Evolutionary conservation across 2,888 invertebrate genomes (phyloP).

Genomic region (Odontothrips loti): DNA sequence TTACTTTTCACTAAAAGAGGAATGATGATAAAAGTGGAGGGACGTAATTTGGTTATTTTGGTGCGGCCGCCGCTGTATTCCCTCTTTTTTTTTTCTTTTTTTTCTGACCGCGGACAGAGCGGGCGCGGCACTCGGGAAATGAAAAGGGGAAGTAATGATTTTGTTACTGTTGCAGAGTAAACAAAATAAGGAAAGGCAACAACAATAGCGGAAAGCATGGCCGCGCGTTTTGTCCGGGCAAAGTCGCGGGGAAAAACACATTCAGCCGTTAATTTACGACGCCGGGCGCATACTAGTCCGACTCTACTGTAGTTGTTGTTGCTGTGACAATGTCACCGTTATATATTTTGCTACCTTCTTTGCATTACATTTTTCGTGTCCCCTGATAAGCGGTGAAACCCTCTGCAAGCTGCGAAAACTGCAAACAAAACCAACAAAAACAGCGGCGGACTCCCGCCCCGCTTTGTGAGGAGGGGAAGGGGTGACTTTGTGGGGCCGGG

Average conservation of each 20-base stretch:
- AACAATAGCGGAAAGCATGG: neutral
- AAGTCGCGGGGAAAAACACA: constrained; percentile 5
- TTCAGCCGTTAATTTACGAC: constrained; percentile 1
- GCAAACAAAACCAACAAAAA: too few relatives aligned
- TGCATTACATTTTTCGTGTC: neutral
- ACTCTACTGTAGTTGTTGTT: neutral
- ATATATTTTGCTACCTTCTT: neutral
- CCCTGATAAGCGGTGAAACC: neutral
- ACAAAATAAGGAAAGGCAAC: neutral
- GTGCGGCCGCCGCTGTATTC: too few relatives aligned
- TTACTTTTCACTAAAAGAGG: too few relatives aligned
- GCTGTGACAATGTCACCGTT: neutral
- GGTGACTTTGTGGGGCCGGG: too few relatives aligned
- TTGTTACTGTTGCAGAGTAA: neutral
- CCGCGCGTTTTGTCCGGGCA: neutral
- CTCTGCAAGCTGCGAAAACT: too few relatives aligned
- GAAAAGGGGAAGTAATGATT: neutral
- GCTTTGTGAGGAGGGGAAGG: too few relatives aligned
- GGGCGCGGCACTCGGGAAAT: neutral
- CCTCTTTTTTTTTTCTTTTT: too few relatives aligned
- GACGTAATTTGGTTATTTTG: too few relatives aligned
- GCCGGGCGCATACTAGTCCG: too few relatives aligned
- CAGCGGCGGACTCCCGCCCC: too few relatives aligned
- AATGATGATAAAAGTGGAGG: too few relatives aligned
- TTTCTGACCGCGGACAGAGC: too few relatives aligned